Evolutionary conservation across 2,888 invertebrate genomes (phyloP).

Genomic region (Tuta absoluta): DNA sequence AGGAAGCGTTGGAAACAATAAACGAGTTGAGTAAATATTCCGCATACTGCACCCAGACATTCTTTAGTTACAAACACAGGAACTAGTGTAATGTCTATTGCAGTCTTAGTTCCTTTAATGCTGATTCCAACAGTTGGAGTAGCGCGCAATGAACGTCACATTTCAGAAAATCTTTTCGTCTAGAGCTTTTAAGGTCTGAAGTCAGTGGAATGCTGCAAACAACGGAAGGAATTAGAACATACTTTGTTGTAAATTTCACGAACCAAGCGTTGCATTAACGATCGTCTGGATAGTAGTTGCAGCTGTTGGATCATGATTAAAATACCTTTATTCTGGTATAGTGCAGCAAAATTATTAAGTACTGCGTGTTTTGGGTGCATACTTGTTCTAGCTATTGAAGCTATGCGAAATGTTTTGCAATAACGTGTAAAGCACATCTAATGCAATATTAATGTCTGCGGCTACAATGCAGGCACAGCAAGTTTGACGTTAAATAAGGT

Average conservation of each 20-base stretch:
- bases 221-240: slow-evolving; percentile 60
- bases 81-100: not conserved
- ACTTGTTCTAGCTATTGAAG: not conserved
- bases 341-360: not conserved
- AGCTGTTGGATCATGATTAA: slow-evolving; percentile 20
- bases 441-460: not conserved
- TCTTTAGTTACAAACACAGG: not conserved
- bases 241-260: slow-evolving; percentile 61
- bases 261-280: slow-evolving; percentile 52
- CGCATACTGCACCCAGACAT: slow-evolving; percentile 46
- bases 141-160: not conserved
- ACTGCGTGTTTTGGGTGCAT: slow-evolving; percentile 12
- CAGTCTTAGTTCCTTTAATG: not conserved
- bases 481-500: not conserved
- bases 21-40: slow-evolving; percentile 47
- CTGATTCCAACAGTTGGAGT: not conserved
- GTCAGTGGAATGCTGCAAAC: slow-evolving; percentile 51
- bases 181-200: slow-evolving; percentile 37
- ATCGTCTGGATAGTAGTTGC: slow-evolving; percentile 21
- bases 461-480: not conserved
- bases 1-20: slow-evolving; percentile 24
- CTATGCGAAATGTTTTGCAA: not conserved
- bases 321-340: slow-evolving; percentile 8
- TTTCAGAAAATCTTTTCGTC: not conserved
- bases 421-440: slow-evolving; percentile 1